phyloP scores from a whole-genome alignment of 2,888 invertebrate genomes.

The Drosophila atroscutellata region DNA sequence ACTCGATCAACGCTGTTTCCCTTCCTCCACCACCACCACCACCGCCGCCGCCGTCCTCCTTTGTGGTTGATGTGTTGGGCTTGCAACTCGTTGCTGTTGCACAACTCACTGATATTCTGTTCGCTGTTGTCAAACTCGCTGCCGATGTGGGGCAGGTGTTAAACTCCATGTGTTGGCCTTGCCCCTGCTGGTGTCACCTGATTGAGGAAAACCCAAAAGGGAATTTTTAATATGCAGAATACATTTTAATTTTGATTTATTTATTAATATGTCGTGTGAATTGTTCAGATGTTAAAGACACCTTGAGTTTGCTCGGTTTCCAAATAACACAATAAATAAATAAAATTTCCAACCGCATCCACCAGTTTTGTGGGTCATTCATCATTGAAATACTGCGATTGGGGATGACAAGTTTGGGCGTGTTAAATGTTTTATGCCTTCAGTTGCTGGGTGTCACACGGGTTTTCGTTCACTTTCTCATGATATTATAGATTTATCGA shows the following conservation, averaged over 20 bases:
- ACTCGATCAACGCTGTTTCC: constrained; percentile 38
- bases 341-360: constrained; percentile 11
- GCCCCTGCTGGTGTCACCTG: constrained; percentile 60
- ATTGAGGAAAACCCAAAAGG: not conserved
- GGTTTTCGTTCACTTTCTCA: not conserved
- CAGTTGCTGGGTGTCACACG: constrained; percentile 31
- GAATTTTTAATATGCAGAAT: constrained; percentile 34
- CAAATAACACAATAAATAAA: not conserved
- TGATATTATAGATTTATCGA: constrained; percentile 15
- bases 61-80: not conserved
- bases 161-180: constrained; percentile 74
- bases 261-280: constrained; percentile 14
- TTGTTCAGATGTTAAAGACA: constrained; percentile 4
- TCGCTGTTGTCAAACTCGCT: constrained; percentile 15
- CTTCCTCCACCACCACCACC: constrained; percentile 2
- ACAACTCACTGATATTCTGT: constrained; percentile 4
- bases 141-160: constrained; percentile 42
- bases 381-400: not conserved
- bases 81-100: constrained; percentile 1
- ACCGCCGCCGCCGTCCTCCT: constrained; percentile 17
- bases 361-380: constrained; percentile 10
- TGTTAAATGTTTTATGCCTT: constrained; percentile 62
- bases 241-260: constrained; percentile 1
- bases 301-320: too few species aligned
- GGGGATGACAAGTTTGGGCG: constrained; percentile 7